phyloP scores from a whole-genome alignment of 2,113 vertebrate species.

The Eudyptes chrysolophus region DNA sequence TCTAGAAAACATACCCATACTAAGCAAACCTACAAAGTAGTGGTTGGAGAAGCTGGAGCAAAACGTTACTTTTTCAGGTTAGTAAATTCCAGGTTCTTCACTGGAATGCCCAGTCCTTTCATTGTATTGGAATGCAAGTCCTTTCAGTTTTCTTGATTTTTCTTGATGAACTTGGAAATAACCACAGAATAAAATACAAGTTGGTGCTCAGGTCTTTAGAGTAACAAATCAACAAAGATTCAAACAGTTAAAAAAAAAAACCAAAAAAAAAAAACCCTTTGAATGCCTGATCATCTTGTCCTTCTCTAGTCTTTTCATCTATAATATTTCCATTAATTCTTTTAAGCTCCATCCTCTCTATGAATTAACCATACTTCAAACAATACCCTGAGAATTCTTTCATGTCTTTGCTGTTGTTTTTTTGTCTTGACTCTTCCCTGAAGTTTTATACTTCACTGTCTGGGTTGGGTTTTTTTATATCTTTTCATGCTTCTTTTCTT shows the following conservation, averaged over 20 bases:
- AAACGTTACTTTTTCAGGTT: not conserved
- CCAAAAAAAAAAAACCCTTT: not conserved
- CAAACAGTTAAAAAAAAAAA: not conserved
- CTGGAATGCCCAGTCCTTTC: not conserved
- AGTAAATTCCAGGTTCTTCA: not conserved
- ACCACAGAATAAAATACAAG: conserved; percentile 27
- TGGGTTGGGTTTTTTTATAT: not conserved
- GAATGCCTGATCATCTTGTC: conserved; percentile 23
- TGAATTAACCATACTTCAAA: not conserved
- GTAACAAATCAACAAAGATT: conserved; percentile 46
- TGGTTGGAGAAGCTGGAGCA: not conserved
- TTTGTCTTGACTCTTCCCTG: not conserved
- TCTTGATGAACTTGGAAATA: conserved; percentile 37
- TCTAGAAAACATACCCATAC: not conserved
- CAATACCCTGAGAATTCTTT: not conserved
- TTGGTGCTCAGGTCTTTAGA: conserved; percentile 39
- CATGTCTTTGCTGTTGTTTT: not conserved
- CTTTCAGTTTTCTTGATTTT: not conserved
- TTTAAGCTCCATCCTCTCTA: conserved; percentile 21
- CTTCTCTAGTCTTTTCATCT: conserved; percentile 49
- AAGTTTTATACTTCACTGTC: not conserved
- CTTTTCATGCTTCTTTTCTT: not conserved
- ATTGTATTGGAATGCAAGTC: not conserved
- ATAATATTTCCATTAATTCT: conserved; percentile 58
- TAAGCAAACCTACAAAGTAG: not conserved